Evolutionary conservation across 2,797 vertebrate genomes (phyloP).

Genomic region (Cyprinodon diabolis): DNA sequence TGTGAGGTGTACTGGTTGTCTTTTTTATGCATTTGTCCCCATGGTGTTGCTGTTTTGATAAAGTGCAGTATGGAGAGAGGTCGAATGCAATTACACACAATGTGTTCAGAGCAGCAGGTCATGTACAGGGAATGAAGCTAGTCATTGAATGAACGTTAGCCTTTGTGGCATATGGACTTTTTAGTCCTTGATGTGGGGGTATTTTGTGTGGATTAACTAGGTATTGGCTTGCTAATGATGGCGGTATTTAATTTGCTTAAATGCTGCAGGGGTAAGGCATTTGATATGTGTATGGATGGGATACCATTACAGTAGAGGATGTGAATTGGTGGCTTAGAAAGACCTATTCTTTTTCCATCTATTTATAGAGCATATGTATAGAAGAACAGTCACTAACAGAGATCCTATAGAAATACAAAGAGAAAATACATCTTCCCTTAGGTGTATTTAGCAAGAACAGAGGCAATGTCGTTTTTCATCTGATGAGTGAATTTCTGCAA

Average conservation of each 20-base stretch:
- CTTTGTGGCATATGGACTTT: slow-evolving; percentile 65
- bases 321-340: slow-evolving; percentile 47
- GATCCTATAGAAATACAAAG: slow-evolving; percentile 66
- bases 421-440: slow-evolving; percentile 66
- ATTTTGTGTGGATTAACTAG: slow-evolving; percentile 66
- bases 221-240: slow-evolving; percentile 73
- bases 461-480: slow-evolving; percentile 61
- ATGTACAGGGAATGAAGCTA: slow-evolving; percentile 69
- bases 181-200: slow-evolving; percentile 69
- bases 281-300: slow-evolving; percentile 69
- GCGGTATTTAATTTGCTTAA: slow-evolving; percentile 79
- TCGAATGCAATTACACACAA: slow-evolving; percentile 79
- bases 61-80: slow-evolving; percentile 77
- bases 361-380: slow-evolving; percentile 67
- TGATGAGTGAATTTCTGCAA: slow-evolving; percentile 58
- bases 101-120: slow-evolving; percentile 72
- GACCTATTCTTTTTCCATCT: slow-evolving; percentile 50
- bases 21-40: slow-evolving; percentile 73
- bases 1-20: slow-evolving; percentile 77
- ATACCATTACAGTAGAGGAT: slow-evolving; percentile 54
- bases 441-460: slow-evolving; percentile 61
- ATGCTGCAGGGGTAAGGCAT: slow-evolving; percentile 71
- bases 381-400: slow-evolving; percentile 65
- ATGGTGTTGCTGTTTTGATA: slow-evolving; percentile 74
- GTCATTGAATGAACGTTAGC: slow-evolving; percentile 72